Evolutionary conservation across 2,888 invertebrate genomes (phyloP), one percentile per base, ranked within the genome.

Genomic region (Trichacis sp.): DNA sequence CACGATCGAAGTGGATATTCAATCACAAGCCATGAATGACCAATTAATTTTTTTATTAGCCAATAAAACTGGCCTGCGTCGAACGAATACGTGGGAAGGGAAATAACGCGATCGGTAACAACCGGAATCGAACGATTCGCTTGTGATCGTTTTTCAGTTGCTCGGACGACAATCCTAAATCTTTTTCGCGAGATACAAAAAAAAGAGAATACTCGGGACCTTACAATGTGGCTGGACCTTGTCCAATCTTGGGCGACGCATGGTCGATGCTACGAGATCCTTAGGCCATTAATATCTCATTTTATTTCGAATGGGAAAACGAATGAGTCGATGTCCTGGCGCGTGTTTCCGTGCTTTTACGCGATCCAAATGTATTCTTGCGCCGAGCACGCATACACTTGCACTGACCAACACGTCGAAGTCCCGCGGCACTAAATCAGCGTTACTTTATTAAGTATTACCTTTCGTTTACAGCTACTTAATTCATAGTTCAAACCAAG

Each of bases 391-490:
- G 67, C 64, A 51, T 64, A 56, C 64, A 58, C 68, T 66, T 60
- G 56, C 52, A 47, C 60, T 48, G 52, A 58, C 59, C 58, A 54
- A 64, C 68, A 59, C 58, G 56, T 64, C 60, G 54, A 63, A 61
- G 64, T 64, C 59, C 8, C 51, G 65, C 49, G 54, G 65, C 69
- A 70, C 82, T 84, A 83, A 84, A 83, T 84, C 84, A 84, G 81
- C 81, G 83, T 84, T 84, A 83, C 83, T 84, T 83, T 84, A 84
- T 84, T 84, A 83, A 83, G 84, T 84, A 83, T 84, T 84, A 84
- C 82, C 82, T 82, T 84, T 81, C 81, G 83, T 84, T 84, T 84
- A 84, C 84, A 84, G 84, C 84, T 84, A 84, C 84, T 84, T 84
- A 83, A 84, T 84, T 83, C 84, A 84, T 84, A 83, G 81, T 81